Conservation (phyloP, 2,797 vertebrate genomes). For the Saxicola maurus region DNA sequence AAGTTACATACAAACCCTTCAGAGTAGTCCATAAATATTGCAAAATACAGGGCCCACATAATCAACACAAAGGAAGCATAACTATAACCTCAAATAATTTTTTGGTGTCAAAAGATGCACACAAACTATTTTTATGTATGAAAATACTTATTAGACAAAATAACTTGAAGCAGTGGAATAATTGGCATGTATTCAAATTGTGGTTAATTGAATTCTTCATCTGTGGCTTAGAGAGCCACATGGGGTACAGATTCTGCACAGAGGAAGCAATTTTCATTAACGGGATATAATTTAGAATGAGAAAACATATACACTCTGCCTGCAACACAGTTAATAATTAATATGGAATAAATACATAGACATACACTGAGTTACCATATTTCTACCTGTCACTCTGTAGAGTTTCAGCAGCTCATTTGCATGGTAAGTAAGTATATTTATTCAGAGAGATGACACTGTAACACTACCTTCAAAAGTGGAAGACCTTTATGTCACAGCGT, state of each 20-base stretch:
- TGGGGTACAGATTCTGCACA: constrained; percentile 67
- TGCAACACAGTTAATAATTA: constrained; percentile 69
- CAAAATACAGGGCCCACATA: background rate
- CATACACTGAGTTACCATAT: constrained; percentile 49
- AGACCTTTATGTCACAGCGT: constrained; percentile 42
- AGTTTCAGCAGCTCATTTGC: constrained; percentile 32
- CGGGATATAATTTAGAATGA: constrained; percentile 73
- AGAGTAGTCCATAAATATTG: background rate
- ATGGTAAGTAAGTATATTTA: constrained; percentile 48
- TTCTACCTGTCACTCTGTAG: constrained; percentile 54
- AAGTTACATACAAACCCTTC: background rate
- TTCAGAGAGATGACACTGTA: constrained; percentile 45
- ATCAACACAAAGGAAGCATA: background rate
- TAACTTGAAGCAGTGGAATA: constrained; percentile 61
- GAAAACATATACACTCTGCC: constrained; percentile 67
- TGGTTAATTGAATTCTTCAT: constrained; percentile 74
- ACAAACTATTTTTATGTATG: constrained; percentile 40
- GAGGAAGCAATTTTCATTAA: constrained; percentile 80
- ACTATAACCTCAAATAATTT: constrained; percentile 3
- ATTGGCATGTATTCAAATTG: constrained; percentile 73
- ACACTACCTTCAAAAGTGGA: constrained; percentile 20
- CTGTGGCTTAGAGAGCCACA: constrained; percentile 68
- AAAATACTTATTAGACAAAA: constrained; percentile 57
- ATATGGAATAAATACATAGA: constrained; percentile 60
- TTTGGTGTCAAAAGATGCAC: background rate